Evolutionary conservation across 2,888 invertebrate species (phyloP).

Genomic region (Gari tellinella): DNA sequence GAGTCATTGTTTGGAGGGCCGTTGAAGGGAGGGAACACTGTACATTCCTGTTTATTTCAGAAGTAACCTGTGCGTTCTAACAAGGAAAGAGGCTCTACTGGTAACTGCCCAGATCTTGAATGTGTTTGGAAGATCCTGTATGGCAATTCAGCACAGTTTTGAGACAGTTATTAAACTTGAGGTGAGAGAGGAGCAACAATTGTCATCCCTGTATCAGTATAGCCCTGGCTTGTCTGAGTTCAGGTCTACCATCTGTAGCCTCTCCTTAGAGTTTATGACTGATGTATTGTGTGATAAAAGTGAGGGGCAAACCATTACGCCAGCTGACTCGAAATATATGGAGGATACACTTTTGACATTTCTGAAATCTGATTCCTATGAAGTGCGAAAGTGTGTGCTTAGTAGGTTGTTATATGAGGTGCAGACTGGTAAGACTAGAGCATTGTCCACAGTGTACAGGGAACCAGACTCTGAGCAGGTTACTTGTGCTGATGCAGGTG

Average conservation of each 20-base stretch:
- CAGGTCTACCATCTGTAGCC: slow-evolving; percentile 45
- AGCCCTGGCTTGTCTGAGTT: slow-evolving; percentile 66
- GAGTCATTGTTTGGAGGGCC: too few relatives aligned
- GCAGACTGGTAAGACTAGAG: not conserved
- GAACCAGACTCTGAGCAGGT: not conserved
- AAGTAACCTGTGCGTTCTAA: slow-evolving; percentile 65
- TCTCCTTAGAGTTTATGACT: slow-evolving; percentile 18
- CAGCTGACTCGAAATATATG: slow-evolving; percentile 12
- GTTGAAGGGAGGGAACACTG: too few relatives aligned
- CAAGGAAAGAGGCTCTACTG: slow-evolving; percentile 65
- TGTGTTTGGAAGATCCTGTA: slow-evolving; percentile 5
- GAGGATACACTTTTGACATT: slow-evolving; percentile 26
- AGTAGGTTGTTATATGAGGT: slow-evolving; percentile 8
- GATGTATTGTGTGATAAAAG: not conserved
- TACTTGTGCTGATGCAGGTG: not conserved
- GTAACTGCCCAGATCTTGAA: slow-evolving; percentile 43
- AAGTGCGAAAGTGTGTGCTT: slow-evolving; percentile 41
- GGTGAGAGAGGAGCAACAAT: slow-evolving; percentile 8
- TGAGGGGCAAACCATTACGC: not conserved
- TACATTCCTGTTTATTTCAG: slow-evolving; percentile 63
- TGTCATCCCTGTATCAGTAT: slow-evolving; percentile 29
- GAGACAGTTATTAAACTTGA: slow-evolving; percentile 19
- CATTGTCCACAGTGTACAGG: too few relatives aligned
- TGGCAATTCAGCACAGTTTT: slow-evolving; percentile 13
- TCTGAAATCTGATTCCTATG: slow-evolving; percentile 48